Base-by-base conservation (phyloP, 2,797 vertebrate genomes). In the Graptemys geographica region DNA sequence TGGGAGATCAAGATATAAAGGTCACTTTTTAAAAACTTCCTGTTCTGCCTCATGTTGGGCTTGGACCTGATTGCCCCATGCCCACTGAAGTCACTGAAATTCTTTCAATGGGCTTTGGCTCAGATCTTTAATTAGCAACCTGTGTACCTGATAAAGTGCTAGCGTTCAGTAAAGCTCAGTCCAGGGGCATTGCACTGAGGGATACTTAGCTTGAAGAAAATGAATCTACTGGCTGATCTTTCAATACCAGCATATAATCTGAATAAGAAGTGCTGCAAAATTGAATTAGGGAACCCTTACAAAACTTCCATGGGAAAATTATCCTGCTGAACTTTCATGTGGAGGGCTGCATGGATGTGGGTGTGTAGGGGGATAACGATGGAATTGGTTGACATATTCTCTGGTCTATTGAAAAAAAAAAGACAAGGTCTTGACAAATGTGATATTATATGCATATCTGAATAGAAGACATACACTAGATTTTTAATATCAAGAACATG, bases 381-480 rank as follows among this genome's bases (percentile, higher is more conserved):
- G 56, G 56, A 59, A 27, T 59, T 28, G 27, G 27, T 59, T 59
- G 28, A 59, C 57, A 59, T 13, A 59, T 28, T 51, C 11, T 1
- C 18, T 1, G 16, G 18, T 49, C 55, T 25, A 25, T 10, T 55
- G 23, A 19, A 3, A 8, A 9, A 10, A 55, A 4, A 33, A 16
- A 62, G 13, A 62, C 28, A 33, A 33, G 28, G 28, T 62, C 13
- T 33, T 49, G 27, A 51, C 3, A 0, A 0, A 37, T 7, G 15
- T 41, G n/a, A 21, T 13, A 1, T 11, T 5, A 16, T 37, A n/a
- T 44, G 5, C 18, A 2, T 2, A 0, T 55, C 2, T 7, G 12
- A 44, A 49, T 56, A 69, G 47, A 49, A 81, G 44, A n/a, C 88
- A 65, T 47, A 44, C 9, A 55, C 4, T n/a, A 27, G 41, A 4